Evolutionary conservation across 2,113 vertebrate species (phyloP), one percentile per base, ranked within the genome.

Genomic region (Dasyprocta punctata): DNA sequence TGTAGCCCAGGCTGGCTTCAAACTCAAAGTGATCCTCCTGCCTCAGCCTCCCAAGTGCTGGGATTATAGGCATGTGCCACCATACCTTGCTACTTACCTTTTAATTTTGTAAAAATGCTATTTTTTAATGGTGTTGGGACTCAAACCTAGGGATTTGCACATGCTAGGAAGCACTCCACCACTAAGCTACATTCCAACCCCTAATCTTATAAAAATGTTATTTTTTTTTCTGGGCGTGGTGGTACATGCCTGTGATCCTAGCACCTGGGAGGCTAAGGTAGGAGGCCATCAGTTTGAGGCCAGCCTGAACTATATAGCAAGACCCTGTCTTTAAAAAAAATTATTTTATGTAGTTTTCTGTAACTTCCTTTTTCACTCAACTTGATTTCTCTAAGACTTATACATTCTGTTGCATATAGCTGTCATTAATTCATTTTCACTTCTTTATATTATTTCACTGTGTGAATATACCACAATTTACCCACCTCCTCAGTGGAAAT

Each of bases 351-450:
- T 92, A 30, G 52, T 63, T 94, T 88, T 49, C 28, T 89, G 14
- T 60, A 92, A 69, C 77, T 92, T 94, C 30, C 28, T 89, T 86
- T 87, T 80, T 60, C 63, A 58, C 33, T 83, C 38, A 75, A 47
- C 54, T 36, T 86, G 56, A 81, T 94, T 75, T 81, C 73, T 94
- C 41, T 89, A 92, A 80, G 58, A 77, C 67, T 44, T 49, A 83
- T 41, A 94, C 11, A 36, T 38, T 36, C 44, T 56, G 47, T 77
- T 93, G 38, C 58, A 58, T 44, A 10, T 83, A 94, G 58, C 47
- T 65, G 19, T 38, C 75, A 26, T 67, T 86, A 75, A 86, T 86
- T 92, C 33, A n/a, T 78, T 94, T 94, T 88, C n/a, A 60, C 26
- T 49, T 92, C 81, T 82, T 6, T 81, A 65, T 86, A 47, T 30